Base-by-base conservation (phyloP, 1,140 invertebrate species). In the Tyrophagus putrescentiae region DNA sequence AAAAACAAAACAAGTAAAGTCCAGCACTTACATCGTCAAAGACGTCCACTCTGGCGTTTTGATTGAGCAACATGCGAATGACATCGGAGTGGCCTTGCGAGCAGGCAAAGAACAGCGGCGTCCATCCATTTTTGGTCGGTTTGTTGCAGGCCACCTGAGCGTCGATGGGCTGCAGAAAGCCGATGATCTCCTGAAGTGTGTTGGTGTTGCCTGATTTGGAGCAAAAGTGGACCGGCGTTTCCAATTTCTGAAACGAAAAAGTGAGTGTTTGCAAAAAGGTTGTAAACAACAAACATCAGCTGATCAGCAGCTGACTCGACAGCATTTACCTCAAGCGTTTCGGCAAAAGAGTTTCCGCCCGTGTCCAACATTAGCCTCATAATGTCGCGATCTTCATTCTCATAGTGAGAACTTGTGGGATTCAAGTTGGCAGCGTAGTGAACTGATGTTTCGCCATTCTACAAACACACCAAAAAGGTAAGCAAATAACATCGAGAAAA, bases 1-100 rank as follows among this genome's bases (percentile, higher is more conserved):
- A n/a, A n/a, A n/a, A n/a, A n/a, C n/a, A n/a, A n/a, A n/a, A n/a
- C 31, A 48, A 59, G 6, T 59, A 59, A 4, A 50, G 57, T 13
- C 60, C 28, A 13, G 3, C 6, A 62, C 54, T 64, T 72, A 96
- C 92, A 63, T 84, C 83, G 71, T 99, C 95, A 72, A 98, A 98
- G 0, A 98, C 93, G 73, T 99, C 95, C 6, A 98, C 95, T 69
- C 95, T 81, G 1, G 93, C 94, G 72, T 94, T 87, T 62, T 80
- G 73, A 44, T 76, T 69, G 4, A 82, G 70, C 4, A 81, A 68
- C 21, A 79, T 73, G 52, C 76, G 72, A 2, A 78, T 76, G 21
- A 80, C 75, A 53, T 76, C 74, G 2, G 76, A 68, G 68, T 82
- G 79, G 3, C 80, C 80, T 57, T 75, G 69, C 48, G 80, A 76